Evolutionary conservation across 2,113 vertebrate species (phyloP).

Genomic region (Dicerorhinus sumatrensis): DNA sequence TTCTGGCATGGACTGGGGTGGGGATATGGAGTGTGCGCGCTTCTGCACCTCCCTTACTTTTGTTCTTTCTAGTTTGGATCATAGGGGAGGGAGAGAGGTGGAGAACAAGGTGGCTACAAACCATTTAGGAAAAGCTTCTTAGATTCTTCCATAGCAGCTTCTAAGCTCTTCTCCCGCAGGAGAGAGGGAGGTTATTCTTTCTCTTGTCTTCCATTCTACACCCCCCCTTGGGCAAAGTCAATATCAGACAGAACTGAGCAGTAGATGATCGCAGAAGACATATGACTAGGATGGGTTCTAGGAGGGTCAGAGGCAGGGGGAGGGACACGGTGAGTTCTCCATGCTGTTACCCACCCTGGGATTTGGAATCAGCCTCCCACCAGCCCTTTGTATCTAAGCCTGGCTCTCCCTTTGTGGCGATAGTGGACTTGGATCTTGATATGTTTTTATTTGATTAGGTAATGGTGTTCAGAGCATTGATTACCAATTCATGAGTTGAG

Average conservation of each 20-base stretch:
- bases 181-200: neutral
- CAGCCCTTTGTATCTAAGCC: neutral
- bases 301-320: neutral
- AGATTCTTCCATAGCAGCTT: neutral
- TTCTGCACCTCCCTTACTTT: neutral
- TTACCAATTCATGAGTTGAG: constrained; percentile 5
- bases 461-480: neutral
- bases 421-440: neutral
- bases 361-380: neutral
- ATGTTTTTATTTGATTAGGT: neutral
- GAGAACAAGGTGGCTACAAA: neutral
- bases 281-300: neutral
- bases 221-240: neutral
- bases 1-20: neutral
- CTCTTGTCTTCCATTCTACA: neutral
- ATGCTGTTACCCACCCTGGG: neutral
- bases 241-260: neutral
- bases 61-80: neutral
- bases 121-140: constrained; percentile 20
- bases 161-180: neutral
- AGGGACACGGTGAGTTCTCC: neutral
- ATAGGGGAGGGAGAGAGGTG: neutral
- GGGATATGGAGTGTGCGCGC: too few species aligned
- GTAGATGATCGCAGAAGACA: neutral
- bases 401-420: neutral